Conservation (phyloP, 2,797 vertebrate genomes). For the Sebastiscus tertius region DNA sequence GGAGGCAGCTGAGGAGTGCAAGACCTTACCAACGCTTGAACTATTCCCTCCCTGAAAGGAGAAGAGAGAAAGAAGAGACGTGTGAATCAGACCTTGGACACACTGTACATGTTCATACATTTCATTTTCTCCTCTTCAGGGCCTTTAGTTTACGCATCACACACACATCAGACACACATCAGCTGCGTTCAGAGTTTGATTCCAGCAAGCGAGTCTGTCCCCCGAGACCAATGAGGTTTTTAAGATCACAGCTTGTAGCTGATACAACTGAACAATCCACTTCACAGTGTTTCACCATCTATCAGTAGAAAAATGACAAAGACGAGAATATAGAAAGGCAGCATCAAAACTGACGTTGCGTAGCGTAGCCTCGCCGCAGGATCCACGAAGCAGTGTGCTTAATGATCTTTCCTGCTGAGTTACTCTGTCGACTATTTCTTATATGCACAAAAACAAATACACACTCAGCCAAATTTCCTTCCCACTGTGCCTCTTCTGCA, state of each 20-base stretch:
- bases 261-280: slow-evolving; percentile 30
- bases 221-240: slow-evolving; percentile 41
- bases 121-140: slow-evolving; percentile 32
- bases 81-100: slow-evolving; percentile 17
- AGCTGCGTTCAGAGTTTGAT: slow-evolving; percentile 12
- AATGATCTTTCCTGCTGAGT: slow-evolving; percentile 60
- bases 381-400: slow-evolving; percentile 38
- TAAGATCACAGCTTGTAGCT: slow-evolving; percentile 41
- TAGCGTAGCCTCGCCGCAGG: slow-evolving; percentile 27
- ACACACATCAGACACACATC: slow-evolving; percentile 26
- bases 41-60: slow-evolving; percentile 82
- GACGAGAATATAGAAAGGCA: slow-evolving; percentile 36
- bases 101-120: not conserved
- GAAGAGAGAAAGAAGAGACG: not conserved
- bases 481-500: slow-evolving; percentile 44
- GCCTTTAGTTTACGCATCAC: slow-evolving; percentile 20
- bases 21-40: slow-evolving; percentile 84
- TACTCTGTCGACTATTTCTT: slow-evolving; percentile 38
- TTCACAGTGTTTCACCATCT: slow-evolving; percentile 36
- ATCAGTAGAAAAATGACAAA: slow-evolving; percentile 49
- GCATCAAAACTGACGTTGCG: slow-evolving; percentile 41
- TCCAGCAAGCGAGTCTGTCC: slow-evolving; percentile 21
- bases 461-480: slow-evolving; percentile 2
- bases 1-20: slow-evolving; percentile 86
- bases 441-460: slow-evolving; percentile 58